Conservation (phyloP, 2,888 invertebrate genomes). For the Digitonthophagus gazella region DNA sequence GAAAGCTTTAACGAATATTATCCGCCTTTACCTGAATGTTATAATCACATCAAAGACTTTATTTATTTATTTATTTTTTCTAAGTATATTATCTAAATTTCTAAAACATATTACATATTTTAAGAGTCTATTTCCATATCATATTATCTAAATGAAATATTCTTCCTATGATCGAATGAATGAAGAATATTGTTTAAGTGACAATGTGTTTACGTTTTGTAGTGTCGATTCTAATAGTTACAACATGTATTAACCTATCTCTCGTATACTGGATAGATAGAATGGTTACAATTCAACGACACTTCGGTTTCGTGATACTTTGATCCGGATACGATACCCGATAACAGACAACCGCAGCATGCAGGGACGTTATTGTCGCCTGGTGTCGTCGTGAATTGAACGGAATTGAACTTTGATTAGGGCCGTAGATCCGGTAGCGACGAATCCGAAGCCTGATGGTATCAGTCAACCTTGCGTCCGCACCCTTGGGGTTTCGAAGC, state of each 20-base stretch:
- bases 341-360: slow-evolving; percentile 42
- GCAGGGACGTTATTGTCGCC: slow-evolving; percentile 44
- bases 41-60: neutral
- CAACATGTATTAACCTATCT: neutral
- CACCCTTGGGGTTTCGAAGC: neutral
- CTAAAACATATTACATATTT: neutral
- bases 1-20: neutral
- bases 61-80: neutral
- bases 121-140: neutral
- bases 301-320: neutral
- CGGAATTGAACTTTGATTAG: slow-evolving; percentile 48
- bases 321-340: slow-evolving; percentile 5
- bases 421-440: slow-evolving; percentile 38
- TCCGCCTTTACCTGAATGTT: neutral
- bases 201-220: too few species aligned
- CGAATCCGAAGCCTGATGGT: slow-evolving; percentile 30
- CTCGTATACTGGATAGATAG: neutral
- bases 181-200: too few species aligned
- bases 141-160: too few species aligned
- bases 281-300: neutral
- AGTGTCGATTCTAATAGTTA: too few species aligned
- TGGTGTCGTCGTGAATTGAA: slow-evolving; percentile 46
- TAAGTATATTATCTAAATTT: too few species aligned
- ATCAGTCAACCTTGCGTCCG: neutral
- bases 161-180: too few species aligned